Base-by-base conservation (phyloP, 2,113 vertebrate species). In the Uria lomvia region DNA sequence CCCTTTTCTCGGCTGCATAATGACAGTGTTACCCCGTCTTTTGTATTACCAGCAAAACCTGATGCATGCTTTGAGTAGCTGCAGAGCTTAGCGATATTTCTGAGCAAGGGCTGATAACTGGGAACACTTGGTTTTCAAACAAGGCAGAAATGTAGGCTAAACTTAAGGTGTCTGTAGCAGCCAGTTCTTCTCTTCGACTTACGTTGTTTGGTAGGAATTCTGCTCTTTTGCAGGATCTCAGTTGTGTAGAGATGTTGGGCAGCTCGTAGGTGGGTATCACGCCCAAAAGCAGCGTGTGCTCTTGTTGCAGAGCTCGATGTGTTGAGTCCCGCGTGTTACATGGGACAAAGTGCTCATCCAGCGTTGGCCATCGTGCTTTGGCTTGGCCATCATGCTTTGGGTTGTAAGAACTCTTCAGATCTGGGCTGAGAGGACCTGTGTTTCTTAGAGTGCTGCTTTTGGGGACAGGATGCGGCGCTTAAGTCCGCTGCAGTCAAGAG, bases 101-200 rank as follows among this genome's bases (percentile, higher is more conserved):
- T 95, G 73, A 91, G 73, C 34, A 23, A 47, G 62, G 45, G 30
- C 5, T 40, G 77, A 43, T 55, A 65, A 34, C 49, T 82, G 56
- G 73, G 22, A 92, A 22, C 60, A 17, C 77, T 66, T 72, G 36
- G 36, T 75, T 95, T 96, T 72, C 71, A 87, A 70, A 66, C 56
- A 67, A 43, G 40, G 34, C 56, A 85, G 58, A 94, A 86, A 73
- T 22, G 12, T 5, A 76, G 77, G 18, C 50, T 83, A 40, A 63
- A 36, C 42, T 70, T 83, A 24, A 29, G 27, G n/a, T 68, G 40
- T 49, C 70, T 75, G 22, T 38, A 40, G 42, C 40, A 62, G 42
- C 50, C 49, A 50, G 29, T 73, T 93, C 36, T 77, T 70, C 10
- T 55, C 49, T 90, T 78, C 2, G 2, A 18, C 40, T 90, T 55